Base-by-base conservation (phyloP, 1,140 invertebrate genomes). In the Parasteatoda tepidariorum region DNA sequence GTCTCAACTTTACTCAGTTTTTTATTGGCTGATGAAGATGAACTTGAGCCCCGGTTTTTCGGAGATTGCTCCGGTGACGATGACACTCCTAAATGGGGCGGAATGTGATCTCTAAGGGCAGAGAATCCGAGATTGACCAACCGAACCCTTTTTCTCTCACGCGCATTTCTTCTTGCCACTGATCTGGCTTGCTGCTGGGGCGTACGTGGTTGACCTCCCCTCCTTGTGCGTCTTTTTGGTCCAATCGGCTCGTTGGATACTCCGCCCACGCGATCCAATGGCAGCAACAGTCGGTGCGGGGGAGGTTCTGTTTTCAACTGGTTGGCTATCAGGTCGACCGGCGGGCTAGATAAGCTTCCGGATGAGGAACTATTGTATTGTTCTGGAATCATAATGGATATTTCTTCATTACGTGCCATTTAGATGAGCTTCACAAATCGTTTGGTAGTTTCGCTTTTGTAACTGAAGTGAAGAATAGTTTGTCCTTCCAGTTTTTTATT, bases 1-100 rank as follows among this genome's bases (percentile, higher is more conserved):
- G 96, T 98, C 88, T 98, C 96, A 18, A 97, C 96, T 90, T 98
- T 98, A 85, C 95, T 96, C 9, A 97, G 89, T 87, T 97, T 96
- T 88, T 97, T 97, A 92, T 94, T 85, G 92, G 94, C 85, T 92
- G 93, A 92, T n/a, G n/a, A n/a, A 83, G 93, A 90, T 1, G 31
- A 18, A 11, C 11, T 41, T n/a, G 9, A 18, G 41, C n/a, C 41
- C 18, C 38, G 5, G 5, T 28, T 55, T 13, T 28, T 7, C 0
- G 24, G 22, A 9, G 64, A 88, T 89, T 89, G 15, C 89, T 81
- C 48, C 87, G 84, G 22, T 87, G 87, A 28, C 88, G 88, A 1
- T 22, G 34, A 13, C 11, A 34, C 41, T 2, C 15, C 61, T 2
- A 82, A 15, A 30, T 82, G 66, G 22, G 68, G 75, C 48, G 82